These are phyloP conservation scores for Anser brachyrhynchus DNA, from an alignment of 2,113 vertebrate species.

Conservation along the genomic window DNA sequence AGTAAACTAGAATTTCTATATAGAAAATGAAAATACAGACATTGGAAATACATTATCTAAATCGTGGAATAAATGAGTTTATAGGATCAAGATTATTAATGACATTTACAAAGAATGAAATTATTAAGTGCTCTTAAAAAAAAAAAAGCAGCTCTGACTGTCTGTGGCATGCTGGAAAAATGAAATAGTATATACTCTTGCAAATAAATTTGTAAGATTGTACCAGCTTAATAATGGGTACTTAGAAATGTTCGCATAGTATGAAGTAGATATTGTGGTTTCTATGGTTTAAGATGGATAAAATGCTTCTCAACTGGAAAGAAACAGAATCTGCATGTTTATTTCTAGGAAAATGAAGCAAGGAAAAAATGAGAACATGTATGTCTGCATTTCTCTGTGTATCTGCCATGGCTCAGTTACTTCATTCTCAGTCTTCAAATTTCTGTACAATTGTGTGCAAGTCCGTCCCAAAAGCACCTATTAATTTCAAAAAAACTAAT, in stretches of 20 bases:
- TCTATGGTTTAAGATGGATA: background rate
- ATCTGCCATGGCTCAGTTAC: background rate
- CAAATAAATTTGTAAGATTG: background rate
- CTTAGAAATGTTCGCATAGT: background rate
- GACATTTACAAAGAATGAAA: background rate
- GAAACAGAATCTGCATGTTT: background rate
- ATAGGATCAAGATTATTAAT: background rate
- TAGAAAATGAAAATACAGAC: background rate
- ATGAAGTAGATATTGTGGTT: background rate
- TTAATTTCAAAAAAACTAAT: background rate
- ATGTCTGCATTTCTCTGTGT: background rate
- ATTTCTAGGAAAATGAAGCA: background rate
- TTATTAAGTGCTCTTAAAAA: background rate
- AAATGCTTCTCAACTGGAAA: background rate
- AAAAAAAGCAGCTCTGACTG: background rate
- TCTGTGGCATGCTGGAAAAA: background rate
- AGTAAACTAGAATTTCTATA: background rate
- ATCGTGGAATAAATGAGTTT: background rate
- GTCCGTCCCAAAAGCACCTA: background rate
- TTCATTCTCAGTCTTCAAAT: background rate
- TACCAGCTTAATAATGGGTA: background rate
- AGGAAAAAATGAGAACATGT: fast-evolving
- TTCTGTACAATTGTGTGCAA: background rate
- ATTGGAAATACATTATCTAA: background rate
- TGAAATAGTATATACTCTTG: background rate